These are phyloP conservation scores for Albula goreensis DNA, from an alignment of 2,113 vertebrate species.

Conservation along the genomic window DNA sequence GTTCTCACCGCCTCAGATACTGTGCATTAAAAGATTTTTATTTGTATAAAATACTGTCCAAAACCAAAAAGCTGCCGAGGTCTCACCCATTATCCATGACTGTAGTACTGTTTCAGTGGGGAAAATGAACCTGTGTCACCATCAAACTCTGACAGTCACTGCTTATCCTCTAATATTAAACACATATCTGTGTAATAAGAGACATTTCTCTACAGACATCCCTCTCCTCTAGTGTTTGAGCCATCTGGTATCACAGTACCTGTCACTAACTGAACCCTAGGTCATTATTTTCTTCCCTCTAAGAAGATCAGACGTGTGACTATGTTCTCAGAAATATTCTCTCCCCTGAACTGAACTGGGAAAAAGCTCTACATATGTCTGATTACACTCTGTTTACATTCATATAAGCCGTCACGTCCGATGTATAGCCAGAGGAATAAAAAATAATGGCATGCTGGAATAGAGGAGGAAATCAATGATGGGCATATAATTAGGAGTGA, in stretches of 20 bases:
- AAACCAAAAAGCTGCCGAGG: too few relatives aligned
- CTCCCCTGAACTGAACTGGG: neutral
- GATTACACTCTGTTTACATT: neutral
- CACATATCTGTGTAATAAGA: neutral
- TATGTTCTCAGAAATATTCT: neutral
- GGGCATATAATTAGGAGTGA: slow-evolving; percentile 4
- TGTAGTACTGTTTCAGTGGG: neutral
- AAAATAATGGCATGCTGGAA: neutral
- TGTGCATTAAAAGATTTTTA: neutral
- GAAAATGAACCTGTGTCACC: neutral
- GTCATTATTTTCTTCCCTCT: neutral
- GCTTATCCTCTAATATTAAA: neutral
- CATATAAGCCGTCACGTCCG: neutral
- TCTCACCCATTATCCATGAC: neutral
- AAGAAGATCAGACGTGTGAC: neutral
- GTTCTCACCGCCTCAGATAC: neutral
- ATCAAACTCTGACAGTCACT: neutral
- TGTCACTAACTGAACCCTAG: neutral
- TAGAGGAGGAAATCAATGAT: neutral
- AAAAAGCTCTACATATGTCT: neutral
- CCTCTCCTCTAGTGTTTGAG: neutral
- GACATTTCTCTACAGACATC: neutral
- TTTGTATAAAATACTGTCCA: neutral
- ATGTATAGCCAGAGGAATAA: neutral
- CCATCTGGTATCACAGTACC: neutral